Evolutionary conservation across 2,797 vertebrate genomes (phyloP).

Genomic region (Pangasius sanitwongsei): DNA sequence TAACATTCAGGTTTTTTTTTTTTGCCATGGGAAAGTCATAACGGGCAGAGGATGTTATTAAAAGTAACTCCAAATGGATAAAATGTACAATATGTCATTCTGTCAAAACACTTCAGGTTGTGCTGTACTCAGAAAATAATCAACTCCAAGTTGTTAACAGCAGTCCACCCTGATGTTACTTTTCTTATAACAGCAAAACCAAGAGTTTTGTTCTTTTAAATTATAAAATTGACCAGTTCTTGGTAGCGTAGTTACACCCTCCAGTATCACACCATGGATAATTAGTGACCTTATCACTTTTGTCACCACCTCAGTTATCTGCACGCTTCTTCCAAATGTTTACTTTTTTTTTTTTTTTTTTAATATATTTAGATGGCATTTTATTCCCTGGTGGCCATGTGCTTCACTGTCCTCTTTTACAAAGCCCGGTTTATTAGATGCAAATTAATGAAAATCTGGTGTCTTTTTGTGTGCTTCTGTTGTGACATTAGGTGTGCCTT

Average conservation of each 20-base stretch:
- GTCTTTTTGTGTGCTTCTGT: slow-evolving; percentile 31
- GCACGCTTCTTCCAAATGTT: not conserved
- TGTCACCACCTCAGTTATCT: not conserved
- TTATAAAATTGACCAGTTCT: not conserved
- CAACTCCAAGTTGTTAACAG: not conserved
- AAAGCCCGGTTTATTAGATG: slow-evolving; percentile 40
- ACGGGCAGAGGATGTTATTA: not conserved
- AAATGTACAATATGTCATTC: not conserved
- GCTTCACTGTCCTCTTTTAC: slow-evolving; percentile 1
- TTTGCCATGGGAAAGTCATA: not conserved
- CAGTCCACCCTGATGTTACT: not conserved
- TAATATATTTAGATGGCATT: not conserved
- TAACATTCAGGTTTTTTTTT: not conserved
- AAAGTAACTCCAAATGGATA: not conserved
- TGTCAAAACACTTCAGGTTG: not conserved
- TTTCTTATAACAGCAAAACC: not conserved
- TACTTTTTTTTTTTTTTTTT: not conserved
- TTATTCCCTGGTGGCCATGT: slow-evolving; percentile 1
- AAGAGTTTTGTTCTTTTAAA: not conserved
- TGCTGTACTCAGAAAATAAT: not conserved
- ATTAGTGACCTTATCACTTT: slow-evolving; percentile 1
- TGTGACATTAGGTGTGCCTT: slow-evolving; percentile 27
- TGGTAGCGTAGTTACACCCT: too few relatives aligned
- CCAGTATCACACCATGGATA: not conserved
- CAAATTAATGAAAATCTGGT: slow-evolving; percentile 50